Evolutionary conservation across 1,140 invertebrate genomes (phyloP).

Genomic region (Octopus sinensis): DNA sequence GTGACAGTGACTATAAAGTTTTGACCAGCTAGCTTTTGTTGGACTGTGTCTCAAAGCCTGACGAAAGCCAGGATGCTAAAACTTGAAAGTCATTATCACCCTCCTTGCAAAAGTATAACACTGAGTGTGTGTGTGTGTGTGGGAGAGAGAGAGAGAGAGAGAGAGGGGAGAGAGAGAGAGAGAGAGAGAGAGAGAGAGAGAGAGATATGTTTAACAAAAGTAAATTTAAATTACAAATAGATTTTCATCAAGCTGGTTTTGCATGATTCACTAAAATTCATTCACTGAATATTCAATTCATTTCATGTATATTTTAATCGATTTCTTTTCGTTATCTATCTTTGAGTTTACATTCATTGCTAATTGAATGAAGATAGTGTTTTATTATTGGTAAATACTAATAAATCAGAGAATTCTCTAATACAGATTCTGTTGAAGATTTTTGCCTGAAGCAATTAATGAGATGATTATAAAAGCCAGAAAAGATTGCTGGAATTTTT

Average conservation of each 20-base stretch:
- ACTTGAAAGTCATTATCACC: not conserved
- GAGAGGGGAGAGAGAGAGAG: not conserved
- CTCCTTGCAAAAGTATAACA: too few species aligned
- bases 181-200: not conserved
- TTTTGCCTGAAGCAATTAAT: too few species aligned
- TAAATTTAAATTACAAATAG: not conserved
- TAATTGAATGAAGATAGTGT: not conserved
- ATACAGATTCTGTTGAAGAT: too few species aligned
- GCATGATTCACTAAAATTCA: constrained; percentile 14
- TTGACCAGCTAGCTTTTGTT: not conserved
- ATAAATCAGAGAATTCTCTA: too few species aligned
- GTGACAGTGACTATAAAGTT: not conserved
- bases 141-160: not conserved
- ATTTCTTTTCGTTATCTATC: not conserved
- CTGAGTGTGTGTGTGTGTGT: not conserved
- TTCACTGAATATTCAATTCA: not conserved
- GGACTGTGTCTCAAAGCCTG: not conserved
- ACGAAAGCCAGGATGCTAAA: not conserved
- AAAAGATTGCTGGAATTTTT: too few species aligned
- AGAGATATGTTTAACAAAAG: not conserved
- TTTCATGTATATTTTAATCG: not conserved
- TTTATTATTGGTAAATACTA: too few species aligned
- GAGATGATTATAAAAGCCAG: too few species aligned
- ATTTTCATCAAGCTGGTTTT: not conserved
- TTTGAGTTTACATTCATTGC: not conserved